A percentile compares a stretch with the other conserved stretches of the same genome.
phyloP scores from a whole-genome alignment of 2,888 invertebrate species.

The Diaphora mendica region DNA sequence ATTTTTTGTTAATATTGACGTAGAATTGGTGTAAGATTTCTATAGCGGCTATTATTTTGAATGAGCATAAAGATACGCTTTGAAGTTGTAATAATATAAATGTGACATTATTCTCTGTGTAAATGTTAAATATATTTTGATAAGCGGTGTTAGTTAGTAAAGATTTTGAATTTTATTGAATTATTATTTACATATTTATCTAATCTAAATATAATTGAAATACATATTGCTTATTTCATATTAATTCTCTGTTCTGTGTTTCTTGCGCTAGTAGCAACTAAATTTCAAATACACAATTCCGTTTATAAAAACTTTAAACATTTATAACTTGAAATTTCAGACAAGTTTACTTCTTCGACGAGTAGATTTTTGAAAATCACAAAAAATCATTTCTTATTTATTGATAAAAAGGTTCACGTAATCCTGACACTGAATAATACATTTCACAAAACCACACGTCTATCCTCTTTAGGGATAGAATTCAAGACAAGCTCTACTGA shows the following conservation, averaged over 20 bases:
- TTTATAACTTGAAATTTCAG: background rate
- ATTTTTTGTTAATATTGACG: background rate
- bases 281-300: background rate
- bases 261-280: background rate
- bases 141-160: background rate
- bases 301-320: background rate
- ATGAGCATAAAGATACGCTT: no score
- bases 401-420: background rate
- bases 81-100: background rate
- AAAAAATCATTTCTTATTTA: background rate
- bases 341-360: background rate
- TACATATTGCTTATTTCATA: no score
- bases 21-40: background rate
- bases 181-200: background rate
- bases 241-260: background rate
- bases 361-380: background rate
- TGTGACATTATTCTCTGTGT: background rate
- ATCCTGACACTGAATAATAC: background rate
- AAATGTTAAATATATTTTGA: no score
- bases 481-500: background rate
- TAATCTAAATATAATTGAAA: no score
- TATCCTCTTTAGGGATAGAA: background rate
- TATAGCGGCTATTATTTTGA: background rate
- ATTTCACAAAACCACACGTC: background rate
- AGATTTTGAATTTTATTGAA: background rate